Percentiles rank a stretch among this genome's conserved stretches.
phyloP scores from a whole-genome alignment of 2,113 vertebrate species.

The Geococcyx californianus region DNA sequence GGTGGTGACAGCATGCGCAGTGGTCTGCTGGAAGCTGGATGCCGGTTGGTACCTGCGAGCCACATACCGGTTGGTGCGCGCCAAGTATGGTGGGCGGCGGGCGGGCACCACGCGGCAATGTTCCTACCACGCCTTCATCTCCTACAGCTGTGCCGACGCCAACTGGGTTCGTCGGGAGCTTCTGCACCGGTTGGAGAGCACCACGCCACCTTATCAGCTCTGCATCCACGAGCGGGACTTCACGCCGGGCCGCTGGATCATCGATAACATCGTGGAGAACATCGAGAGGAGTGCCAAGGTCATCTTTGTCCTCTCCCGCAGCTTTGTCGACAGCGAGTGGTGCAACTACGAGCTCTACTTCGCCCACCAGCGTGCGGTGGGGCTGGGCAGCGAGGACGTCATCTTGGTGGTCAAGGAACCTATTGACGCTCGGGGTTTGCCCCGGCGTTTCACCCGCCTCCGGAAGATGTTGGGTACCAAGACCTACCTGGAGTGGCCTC shows the following conservation, averaged over 20 bases:
- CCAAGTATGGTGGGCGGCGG: conserved; percentile 75
- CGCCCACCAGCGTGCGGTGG: conserved; percentile 84
- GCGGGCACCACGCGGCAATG: not conserved
- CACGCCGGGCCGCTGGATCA: conserved; percentile 86
- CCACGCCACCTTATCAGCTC: conserved; percentile 76
- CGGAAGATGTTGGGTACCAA: conserved; percentile 82
- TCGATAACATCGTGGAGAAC: conserved; percentile 89
- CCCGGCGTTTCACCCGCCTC: conserved; percentile 82
- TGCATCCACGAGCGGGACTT: conserved; percentile 90
- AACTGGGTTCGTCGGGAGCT: conserved; percentile 82
- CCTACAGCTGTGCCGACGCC: conserved; percentile 83
- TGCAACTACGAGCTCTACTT: conserved; percentile 91
- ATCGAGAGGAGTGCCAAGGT: conserved; percentile 86
- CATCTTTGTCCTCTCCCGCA: conserved; percentile 82
- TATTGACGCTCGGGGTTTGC: conserved; percentile 75
- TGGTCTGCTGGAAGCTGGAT: conserved; percentile 81
- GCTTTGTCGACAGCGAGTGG: conserved; percentile 88
- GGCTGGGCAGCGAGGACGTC: conserved; percentile 78
- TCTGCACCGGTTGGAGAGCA: conserved; percentile 76
- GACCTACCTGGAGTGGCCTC: conserved; percentile 88
- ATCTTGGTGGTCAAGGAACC: conserved; percentile 84
- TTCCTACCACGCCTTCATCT: conserved; percentile 85
- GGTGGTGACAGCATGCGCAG: conserved; percentile 25
- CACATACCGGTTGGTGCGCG: conserved; percentile 75
- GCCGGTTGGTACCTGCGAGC: conserved; percentile 82